These are phyloP conservation scores for Hydroisotoma schaefferi DNA, from an alignment of 2,888 invertebrate species.

Conservation along the genomic window DNA sequence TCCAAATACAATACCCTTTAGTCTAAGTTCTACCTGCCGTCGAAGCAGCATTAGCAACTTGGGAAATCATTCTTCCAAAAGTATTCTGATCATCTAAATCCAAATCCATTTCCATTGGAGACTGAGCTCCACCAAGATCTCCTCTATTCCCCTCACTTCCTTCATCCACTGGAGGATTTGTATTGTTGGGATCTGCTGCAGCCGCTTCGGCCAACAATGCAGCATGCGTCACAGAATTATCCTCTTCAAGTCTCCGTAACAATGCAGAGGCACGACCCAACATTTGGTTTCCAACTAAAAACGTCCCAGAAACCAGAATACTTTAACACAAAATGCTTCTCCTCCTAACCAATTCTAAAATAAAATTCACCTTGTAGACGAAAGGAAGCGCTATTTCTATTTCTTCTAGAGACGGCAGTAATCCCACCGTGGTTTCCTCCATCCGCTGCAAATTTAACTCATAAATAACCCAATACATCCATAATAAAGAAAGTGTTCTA, in stretches of 20 bases:
- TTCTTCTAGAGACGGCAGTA: too few species aligned
- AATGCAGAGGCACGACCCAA: conserved; percentile 41
- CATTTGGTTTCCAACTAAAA: conserved; percentile 38
- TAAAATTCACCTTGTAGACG: conserved; percentile 29
- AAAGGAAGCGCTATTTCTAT: conserved; percentile 35
- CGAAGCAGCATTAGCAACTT: conserved; percentile 39
- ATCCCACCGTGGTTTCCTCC: neutral
- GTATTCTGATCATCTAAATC: conserved; percentile 29
- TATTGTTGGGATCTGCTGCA: neutral
- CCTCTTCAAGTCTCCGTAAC: conserved; percentile 38
- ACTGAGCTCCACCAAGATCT: conserved; percentile 4
- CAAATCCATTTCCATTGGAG: conserved; percentile 41
- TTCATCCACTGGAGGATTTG: too few species aligned
- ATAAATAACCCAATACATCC: too few species aligned
- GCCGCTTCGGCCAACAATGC: conserved; percentile 14
- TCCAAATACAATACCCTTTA: too few species aligned
- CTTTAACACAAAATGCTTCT: too few species aligned
- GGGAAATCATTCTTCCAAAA: conserved; percentile 40
- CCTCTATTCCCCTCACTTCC: too few species aligned
- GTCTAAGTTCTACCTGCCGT: conserved; percentile 35
- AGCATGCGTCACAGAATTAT: conserved; percentile 28
- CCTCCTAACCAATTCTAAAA: too few species aligned
- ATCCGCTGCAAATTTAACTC: conserved; percentile 1
- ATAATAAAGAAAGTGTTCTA: too few species aligned
- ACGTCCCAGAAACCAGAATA: too few species aligned